Evolutionary conservation across 92 coral and sea anemone genomes (phyloP).

Genomic region (Paramuricea clavata): DNA sequence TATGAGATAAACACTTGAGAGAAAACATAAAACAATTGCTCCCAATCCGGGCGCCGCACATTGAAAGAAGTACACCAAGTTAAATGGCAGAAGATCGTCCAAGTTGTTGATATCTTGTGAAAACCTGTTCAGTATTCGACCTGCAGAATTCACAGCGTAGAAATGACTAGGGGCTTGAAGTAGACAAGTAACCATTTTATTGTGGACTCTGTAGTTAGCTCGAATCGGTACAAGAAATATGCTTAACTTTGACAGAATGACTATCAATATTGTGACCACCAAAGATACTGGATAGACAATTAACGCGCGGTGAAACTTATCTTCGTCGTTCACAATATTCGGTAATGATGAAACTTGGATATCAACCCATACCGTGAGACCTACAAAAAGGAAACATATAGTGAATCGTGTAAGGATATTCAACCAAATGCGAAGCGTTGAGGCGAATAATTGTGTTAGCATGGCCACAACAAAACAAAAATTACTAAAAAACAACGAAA

Average conservation of each 20-base stretch:
- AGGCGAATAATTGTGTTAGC: too few species aligned
- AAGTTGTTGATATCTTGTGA: conserved; percentile 41
- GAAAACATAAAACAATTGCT: conserved; percentile 4
- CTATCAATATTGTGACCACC: neutral
- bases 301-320: neutral
- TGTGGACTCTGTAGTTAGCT: conserved; percentile 13
- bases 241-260: neutral
- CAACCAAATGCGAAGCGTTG: too few species aligned
- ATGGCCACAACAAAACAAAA: too few species aligned
- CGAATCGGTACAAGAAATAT: conserved; percentile 8
- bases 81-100: conserved; percentile 40
- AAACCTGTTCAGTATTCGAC: conserved; percentile 35
- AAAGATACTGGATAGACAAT: neutral
- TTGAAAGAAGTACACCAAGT: conserved; percentile 2
- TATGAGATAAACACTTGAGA: conserved; percentile 2
- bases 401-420: too few species aligned
- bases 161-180: conserved; percentile 5
- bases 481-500: too few species aligned
- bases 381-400: neutral
- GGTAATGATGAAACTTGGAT: conserved; percentile 18
- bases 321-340: neutral
- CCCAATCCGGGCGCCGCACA: neutral
- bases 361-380: conserved; percentile 25
- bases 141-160: neutral
- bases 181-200: conserved; percentile 27